Evolutionary conservation across 2,888 invertebrate species (phyloP).

Genomic region (Cephonodes hylas): DNA sequence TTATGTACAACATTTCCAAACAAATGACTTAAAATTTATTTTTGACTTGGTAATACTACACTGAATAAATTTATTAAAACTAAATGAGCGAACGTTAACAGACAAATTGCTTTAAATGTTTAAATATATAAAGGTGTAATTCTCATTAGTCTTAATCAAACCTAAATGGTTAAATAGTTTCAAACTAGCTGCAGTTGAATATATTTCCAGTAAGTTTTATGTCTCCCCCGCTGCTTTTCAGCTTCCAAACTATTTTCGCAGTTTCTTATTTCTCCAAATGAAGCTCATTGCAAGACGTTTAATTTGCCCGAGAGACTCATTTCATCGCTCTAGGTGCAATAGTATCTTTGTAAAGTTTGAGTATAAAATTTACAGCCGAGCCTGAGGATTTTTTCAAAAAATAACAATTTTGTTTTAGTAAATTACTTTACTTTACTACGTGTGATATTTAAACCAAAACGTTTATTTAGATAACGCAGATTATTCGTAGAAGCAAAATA

Average conservation of each 20-base stretch:
- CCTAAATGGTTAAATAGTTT: neutral
- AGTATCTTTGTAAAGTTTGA: neutral
- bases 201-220: neutral
- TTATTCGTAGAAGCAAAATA: too few relatives aligned
- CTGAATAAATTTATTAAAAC: too few relatives aligned
- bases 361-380: neutral
- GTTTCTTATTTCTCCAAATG: constrained; percentile 4
- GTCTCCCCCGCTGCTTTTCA: neutral
- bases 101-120: too few relatives aligned
- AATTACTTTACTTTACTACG: neutral
- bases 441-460: too few relatives aligned
- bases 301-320: neutral
- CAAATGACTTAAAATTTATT: too few relatives aligned
- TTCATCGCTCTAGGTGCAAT: neutral
- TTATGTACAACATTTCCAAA: too few relatives aligned
- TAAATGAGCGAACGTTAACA: too few relatives aligned
- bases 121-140: too few relatives aligned
- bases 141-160: neutral
- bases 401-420: neutral
- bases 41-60: too few relatives aligned
- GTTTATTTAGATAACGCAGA: too few relatives aligned
- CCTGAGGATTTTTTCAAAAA: neutral
- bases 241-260: neutral
- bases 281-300: neutral
- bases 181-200: neutral